Evolutionary conservation across 2,888 invertebrate genomes (phyloP), one percentile per base, ranked within the genome.

Genomic region (Torymus texanus): DNA sequence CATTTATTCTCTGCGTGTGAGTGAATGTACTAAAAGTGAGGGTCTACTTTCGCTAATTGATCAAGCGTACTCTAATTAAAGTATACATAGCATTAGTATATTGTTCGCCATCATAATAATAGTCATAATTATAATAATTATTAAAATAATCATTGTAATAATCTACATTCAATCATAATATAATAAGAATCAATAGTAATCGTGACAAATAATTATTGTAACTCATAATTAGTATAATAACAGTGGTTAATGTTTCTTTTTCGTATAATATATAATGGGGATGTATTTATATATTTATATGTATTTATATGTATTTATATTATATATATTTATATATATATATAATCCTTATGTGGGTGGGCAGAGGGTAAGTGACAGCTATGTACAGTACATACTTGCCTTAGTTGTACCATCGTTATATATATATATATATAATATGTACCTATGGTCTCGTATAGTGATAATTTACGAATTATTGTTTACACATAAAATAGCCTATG

Each of bases 321-420:
- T 82, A 81, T 83, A 80, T 83, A 84, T 84, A 84, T 82, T 83
- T 82, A 76, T 80, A 79, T 56, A 81, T 82, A 83, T 84, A 83
- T 84, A 83, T 81, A 82, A 79, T 87, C 78, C 76, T 84, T 85
- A 87, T 83, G 83, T 84, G 85, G 85, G 83, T 85, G 88, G 87
- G 84, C 83, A 85, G 82, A 84, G 85, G 86, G 85, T 86, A 85
- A 85, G 85, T 87, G 90, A 88, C 87, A 89, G 88, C 89, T 90
- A 89, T 90, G 87, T 90, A 90, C 89, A 89, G 86, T 89, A 89
- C 89, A 89, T 87, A 89, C 87, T 89, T 88, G 89, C 88, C 87
- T 89, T 85, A 87, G 84, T 89, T 88, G 88, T 89, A 89, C 88
- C 88, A 88, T 88, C 84, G 85, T 88, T 86, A 85, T 82, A 83